Evolutionary conservation across 2,113 vertebrate species (phyloP).

Genomic region (Poeciliopsis turrubarensis): DNA sequence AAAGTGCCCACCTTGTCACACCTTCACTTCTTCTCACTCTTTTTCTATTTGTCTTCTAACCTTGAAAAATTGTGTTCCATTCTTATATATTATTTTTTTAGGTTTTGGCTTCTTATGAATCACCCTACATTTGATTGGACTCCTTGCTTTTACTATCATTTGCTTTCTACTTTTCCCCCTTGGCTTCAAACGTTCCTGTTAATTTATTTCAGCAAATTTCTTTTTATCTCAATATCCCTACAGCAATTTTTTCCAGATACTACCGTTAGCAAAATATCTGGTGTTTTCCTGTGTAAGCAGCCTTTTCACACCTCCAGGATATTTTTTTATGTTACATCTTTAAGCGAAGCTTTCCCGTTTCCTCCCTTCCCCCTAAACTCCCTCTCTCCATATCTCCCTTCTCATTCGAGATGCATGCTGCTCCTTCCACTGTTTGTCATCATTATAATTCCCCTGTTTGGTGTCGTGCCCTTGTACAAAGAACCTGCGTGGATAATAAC

Average conservation of each 20-base stretch:
- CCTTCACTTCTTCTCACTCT: too few relatives aligned
- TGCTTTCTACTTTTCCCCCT: neutral
- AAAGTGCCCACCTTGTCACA: too few relatives aligned
- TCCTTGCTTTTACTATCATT: neutral
- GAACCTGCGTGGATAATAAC: constrained; percentile 54
- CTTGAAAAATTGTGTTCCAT: neutral
- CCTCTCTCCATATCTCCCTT: neutral
- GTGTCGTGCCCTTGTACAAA: constrained; percentile 57
- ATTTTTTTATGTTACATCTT: constrained; percentile 16
- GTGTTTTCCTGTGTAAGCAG: neutral
- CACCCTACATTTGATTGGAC: neutral
- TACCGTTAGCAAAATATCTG: neutral
- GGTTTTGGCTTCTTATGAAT: neutral
- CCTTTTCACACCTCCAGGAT: neutral
- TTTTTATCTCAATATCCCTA: too few relatives aligned
- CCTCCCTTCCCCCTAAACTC: constrained; percentile 3
- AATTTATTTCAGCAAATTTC: too few relatives aligned
- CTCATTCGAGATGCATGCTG: constrained; percentile 57
- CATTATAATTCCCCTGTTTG: constrained; percentile 45
- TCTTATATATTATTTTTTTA: neutral
- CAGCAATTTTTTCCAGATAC: neutral
- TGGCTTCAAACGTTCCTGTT: neutral
- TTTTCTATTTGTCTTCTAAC: neutral
- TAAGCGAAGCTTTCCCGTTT: neutral
- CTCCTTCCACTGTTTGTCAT: constrained; percentile 56